These are phyloP conservation scores for Mormyrops attenuatus DNA, from an alignment of 2,797 vertebrate genomes.

Conservation along the genomic window DNA sequence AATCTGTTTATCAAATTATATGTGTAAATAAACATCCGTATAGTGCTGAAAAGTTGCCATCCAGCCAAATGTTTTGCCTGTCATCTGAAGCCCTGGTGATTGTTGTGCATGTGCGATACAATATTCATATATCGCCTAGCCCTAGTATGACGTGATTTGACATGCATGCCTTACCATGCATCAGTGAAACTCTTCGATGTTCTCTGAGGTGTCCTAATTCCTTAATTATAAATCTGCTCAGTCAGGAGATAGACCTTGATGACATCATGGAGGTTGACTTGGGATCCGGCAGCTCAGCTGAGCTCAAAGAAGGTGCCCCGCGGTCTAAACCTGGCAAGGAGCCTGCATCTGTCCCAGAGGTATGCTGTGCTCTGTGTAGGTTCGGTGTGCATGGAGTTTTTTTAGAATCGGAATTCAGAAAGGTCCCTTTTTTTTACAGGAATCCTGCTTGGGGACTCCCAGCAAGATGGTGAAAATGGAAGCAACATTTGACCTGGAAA, in stretches of 20 bases:
- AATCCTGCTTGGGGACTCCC: slow-evolving; percentile 60
- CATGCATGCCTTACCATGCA: not conserved
- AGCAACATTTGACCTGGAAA: slow-evolving; percentile 60
- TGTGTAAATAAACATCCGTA: not conserved
- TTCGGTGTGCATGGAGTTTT: not conserved
- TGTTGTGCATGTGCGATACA: not conserved
- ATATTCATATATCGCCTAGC: not conserved
- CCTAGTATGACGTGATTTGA: not conserved
- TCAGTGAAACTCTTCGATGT: not conserved
- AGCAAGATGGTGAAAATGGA: slow-evolving; percentile 66
- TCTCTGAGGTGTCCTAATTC: not conserved
- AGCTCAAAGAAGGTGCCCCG: slow-evolving; percentile 50
- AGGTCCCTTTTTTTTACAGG: slow-evolving; percentile 42
- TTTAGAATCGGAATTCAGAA: not conserved
- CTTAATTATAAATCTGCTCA: slow-evolving; percentile 37
- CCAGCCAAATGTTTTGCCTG: not conserved
- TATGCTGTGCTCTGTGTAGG: not conserved
- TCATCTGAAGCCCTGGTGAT: not conserved
- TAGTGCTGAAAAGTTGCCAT: not conserved
- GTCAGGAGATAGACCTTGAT: slow-evolving; percentile 72
- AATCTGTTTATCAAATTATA: not conserved
- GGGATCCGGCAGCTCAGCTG: slow-evolving; percentile 57
- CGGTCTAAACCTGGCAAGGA: slow-evolving; percentile 36
- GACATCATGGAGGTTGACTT: slow-evolving; percentile 84
- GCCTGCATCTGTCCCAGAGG: slow-evolving; percentile 22